Percentiles rank a stretch among this genome's conserved stretches.
These are phyloP conservation scores for Rostratula benghalensis DNA, from an alignment of 2,113 vertebrate species.

Conservation along the genomic window DNA sequence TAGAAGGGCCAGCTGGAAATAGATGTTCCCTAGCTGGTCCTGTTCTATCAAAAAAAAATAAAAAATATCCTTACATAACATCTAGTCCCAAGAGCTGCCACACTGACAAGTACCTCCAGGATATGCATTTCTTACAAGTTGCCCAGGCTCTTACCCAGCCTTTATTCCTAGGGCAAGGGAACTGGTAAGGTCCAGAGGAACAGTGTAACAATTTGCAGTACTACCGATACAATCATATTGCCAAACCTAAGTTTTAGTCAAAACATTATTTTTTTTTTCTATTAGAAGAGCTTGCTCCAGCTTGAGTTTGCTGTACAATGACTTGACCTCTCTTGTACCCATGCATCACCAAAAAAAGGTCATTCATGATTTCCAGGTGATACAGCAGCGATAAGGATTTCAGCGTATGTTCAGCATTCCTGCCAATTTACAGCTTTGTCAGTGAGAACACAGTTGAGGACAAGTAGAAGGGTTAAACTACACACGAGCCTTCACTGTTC, in stretches of 20 bases:
- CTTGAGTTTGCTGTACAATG: not conserved
- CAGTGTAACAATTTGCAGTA: not conserved
- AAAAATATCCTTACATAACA: not conserved
- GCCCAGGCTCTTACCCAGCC: not conserved
- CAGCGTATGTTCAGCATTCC: accelerated
- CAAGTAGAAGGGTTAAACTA: not conserved
- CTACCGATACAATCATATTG: not conserved
- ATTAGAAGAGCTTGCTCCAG: not conserved
- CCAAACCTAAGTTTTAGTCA: not conserved
- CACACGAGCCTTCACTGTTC: not conserved
- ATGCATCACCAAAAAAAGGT: not conserved
- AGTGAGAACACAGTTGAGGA: not conserved
- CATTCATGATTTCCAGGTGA: not conserved
- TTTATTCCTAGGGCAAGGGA: not conserved
- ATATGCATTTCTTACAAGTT: not conserved
- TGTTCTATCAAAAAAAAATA: not conserved
- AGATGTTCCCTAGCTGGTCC: not conserved
- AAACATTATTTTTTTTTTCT: not conserved
- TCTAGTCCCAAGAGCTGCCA: not conserved
- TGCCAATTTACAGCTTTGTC: not conserved
- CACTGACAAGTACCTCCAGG: not conserved
- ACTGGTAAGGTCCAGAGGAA: not conserved
- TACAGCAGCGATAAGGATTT: not conserved
- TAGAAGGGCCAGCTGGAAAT: not conserved
- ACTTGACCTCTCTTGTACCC: not conserved